Evolutionary conservation across 2,113 vertebrate species (phyloP), one percentile per base, ranked within the genome.

Genomic region (Gallinago undulata): DNA sequence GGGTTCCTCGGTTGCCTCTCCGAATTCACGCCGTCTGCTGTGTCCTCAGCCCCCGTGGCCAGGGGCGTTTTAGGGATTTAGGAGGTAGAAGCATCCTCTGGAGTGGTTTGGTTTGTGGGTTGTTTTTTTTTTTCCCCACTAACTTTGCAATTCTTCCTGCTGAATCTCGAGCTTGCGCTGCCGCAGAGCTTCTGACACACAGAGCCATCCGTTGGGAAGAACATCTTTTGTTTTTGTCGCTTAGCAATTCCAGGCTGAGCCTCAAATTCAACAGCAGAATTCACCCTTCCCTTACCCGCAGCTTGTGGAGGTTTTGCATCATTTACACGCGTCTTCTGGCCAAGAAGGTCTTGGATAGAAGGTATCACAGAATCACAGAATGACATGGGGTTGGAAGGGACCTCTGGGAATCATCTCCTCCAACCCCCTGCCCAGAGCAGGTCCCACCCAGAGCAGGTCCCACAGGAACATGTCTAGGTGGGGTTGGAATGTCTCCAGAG

Each of bases 191-290:
- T 25, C 13, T 57, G 79, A 25, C 62, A 66, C 82, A 21, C 10
- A 39, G 39, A 39, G 2, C 47, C 62, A 73, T 73, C 60, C 79
- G 17, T 45, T 55, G 75, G 75, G 91, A 81, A 84, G 88, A 93
- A 62, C 72, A 50, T 87, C 87, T 78, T 88, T 94, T 91, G 84
- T 74, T 79, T 84, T 51, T 84, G 84, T 92, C 55, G 56, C 90
- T 87, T 86, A 95, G 75, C 75, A 80, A 82, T 91, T 93, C 64
- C 77, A 74, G 85, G 60, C 93, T 88, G 84, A 79, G 84, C 43
- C 91, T 91, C 84, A 74, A 7, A 59, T 83, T 78, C 84, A 55
- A 19, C 43, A 74, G 48, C 64, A 69, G 22, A 86, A 68, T 63
- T 83, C 63, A 81, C 72, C 79, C 69, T 94, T 89, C 77, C 39